Conservation (phyloP, 2,888 invertebrate genomes). For the Tetranychus truncatus region DNA sequence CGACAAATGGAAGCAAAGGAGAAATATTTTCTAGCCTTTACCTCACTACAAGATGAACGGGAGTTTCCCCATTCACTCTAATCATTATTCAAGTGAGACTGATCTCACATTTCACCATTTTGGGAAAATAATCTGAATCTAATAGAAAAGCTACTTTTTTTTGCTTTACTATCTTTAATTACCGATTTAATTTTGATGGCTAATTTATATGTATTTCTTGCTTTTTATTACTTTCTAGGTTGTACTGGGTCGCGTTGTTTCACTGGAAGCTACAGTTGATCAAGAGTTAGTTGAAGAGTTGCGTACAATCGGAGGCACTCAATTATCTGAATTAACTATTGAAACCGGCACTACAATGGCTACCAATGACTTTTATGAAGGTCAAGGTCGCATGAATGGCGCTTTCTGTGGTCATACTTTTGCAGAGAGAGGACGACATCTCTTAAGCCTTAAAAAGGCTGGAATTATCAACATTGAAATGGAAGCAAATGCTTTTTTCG, state of each 20-base stretch:
- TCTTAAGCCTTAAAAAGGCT: conserved; percentile 42
- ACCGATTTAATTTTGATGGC: background rate
- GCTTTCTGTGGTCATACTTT: conserved; percentile 87
- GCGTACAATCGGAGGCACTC: conserved; percentile 12
- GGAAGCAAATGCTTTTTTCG: conserved; percentile 84
- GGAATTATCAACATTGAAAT: conserved; percentile 91
- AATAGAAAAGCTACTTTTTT: no score
- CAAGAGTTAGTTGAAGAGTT: conserved; percentile 44
- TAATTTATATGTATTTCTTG: background rate
- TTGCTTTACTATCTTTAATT: no score
- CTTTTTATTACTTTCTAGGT: conserved; percentile 6
- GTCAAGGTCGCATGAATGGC: conserved; percentile 78
- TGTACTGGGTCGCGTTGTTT: conserved; percentile 60
- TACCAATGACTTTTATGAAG: conserved; percentile 94
- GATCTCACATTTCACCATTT: no score
- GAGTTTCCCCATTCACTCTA: no score
- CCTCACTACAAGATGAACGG: background rate
- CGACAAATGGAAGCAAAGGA: background rate
- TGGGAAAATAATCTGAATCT: no score
- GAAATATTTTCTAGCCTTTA: background rate
- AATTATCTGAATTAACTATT: conserved; percentile 34
- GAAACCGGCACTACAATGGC: conserved; percentile 84
- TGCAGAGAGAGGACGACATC: conserved; percentile 70
- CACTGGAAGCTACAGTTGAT: conserved; percentile 66
- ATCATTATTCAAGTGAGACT: no score